Evolutionary conservation across 2,888 invertebrate species (phyloP).

Genomic region (Tetramorium bicarinatum): DNA sequence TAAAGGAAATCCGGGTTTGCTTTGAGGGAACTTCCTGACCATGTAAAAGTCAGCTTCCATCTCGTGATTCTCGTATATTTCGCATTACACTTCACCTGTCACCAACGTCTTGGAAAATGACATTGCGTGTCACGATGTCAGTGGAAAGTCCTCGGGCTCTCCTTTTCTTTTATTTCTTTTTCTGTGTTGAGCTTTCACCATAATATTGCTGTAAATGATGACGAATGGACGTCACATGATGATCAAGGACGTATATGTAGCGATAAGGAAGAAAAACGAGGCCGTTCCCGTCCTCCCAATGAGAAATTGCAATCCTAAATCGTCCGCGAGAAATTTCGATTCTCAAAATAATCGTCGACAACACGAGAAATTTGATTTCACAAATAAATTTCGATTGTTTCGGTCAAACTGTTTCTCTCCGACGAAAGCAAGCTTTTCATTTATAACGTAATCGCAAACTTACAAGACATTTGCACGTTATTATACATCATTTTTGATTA

Average conservation of each 20-base stretch:
- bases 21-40: slow-evolving; percentile 35
- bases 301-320: not conserved
- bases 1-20: slow-evolving; percentile 29
- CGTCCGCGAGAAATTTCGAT: not conserved
- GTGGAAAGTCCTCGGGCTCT: not conserved
- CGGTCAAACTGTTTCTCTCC: not conserved
- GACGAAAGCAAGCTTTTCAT: not conserved
- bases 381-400: slow-evolving; percentile 4
- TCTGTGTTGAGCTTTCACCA: slow-evolving; percentile 2
- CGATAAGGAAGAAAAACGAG: slow-evolving; percentile 43
- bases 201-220: slow-evolving; percentile 32
- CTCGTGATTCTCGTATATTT: not conserved
- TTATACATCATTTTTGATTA: not conserved
- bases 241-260: slow-evolving; percentile 16
- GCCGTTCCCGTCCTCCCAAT: not conserved
- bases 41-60: slow-evolving; percentile 16
- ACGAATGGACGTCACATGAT: slow-evolving; percentile 28
- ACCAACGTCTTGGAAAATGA: slow-evolving; percentile 26
- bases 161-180: slow-evolving; percentile 1
- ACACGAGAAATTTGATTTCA: not conserved
- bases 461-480: not conserved
- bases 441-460: not conserved
- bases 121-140: not conserved
- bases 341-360: not conserved
- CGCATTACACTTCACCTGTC: slow-evolving; percentile 22